Conservation (phyloP, 1,140 invertebrate genomes). For the Macrostomum lignano region DNA sequence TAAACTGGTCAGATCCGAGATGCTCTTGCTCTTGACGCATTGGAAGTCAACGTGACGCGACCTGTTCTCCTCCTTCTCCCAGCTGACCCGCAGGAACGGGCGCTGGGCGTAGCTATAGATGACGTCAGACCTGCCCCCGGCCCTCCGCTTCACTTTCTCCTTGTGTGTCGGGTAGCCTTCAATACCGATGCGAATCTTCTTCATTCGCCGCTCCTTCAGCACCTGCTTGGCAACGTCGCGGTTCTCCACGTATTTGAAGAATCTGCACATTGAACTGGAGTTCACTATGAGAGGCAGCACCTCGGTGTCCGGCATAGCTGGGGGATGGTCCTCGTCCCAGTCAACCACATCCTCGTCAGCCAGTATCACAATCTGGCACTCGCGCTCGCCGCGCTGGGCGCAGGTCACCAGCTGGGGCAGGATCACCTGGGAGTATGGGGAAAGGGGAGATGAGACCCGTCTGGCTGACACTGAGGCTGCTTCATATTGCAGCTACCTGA, state of each 20-base stretch:
- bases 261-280: constrained; percentile 75
- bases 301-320: constrained; percentile 41
- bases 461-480: no score
- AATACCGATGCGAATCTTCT: constrained; percentile 93
- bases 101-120: constrained; percentile 98
- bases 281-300: constrained; percentile 5
- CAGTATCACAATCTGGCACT: constrained; percentile 56
- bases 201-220: constrained; percentile 81
- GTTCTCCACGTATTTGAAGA: constrained; percentile 99
- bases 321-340: constrained; percentile 93
- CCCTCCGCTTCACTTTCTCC: constrained; percentile 54
- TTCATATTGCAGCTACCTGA: no score
- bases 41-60: constrained; percentile 90
- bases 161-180: constrained; percentile 96
- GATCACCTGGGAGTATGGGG: constrained; percentile 10
- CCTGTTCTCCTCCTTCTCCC: constrained; percentile 98
- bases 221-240: constrained; percentile 90
- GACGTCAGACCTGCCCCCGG: constrained; percentile 56
- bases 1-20: constrained; percentile 17
- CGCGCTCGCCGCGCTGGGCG: constrained; percentile 29
- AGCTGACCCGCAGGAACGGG: constrained; percentile 98
- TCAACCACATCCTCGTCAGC: constrained; percentile 80
- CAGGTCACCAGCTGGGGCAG: neutral
- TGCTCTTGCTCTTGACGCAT: constrained; percentile 29
- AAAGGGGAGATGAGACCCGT: no score